phyloP scores from a whole-genome alignment of 2,113 vertebrate species.

The Labeo rohita region DNA sequence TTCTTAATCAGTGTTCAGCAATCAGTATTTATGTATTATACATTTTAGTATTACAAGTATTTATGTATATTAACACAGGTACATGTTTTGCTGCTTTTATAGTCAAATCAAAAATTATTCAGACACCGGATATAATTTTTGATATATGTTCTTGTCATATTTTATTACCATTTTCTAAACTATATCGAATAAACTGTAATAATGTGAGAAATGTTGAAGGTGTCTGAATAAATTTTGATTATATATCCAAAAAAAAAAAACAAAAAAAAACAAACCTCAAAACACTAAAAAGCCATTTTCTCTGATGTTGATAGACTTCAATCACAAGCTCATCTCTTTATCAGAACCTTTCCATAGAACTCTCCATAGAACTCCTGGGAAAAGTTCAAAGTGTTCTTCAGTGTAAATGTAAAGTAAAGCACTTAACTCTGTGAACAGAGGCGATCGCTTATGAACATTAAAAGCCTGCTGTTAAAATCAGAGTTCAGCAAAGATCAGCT shows the following conservation, averaged over 20 bases:
- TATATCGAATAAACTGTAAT: too few species aligned
- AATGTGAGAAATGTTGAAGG: too few species aligned
- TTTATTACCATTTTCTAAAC: too few species aligned
- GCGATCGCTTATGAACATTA: neutral
- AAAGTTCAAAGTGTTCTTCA: neutral
- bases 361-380: neutral
- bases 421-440: neutral
- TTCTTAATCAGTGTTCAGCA: too few species aligned
- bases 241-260: neutral
- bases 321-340: neutral
- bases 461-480: neutral
- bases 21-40: too few species aligned
- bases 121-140: too few species aligned
- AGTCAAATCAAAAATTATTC: too few species aligned
- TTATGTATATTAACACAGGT: too few species aligned
- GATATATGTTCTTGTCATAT: too few species aligned
- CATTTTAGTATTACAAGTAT: too few species aligned
- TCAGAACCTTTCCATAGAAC: neutral
- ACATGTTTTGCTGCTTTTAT: too few species aligned
- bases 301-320: neutral
- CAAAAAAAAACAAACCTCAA: neutral
- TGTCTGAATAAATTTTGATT: too few species aligned
- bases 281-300: neutral
- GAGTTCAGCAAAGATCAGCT: slow-evolving; percentile 29
- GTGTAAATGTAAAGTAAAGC: neutral